phyloP scores from a whole-genome alignment of 2,888 invertebrate species.

The Sinhomidia bicolor region DNA sequence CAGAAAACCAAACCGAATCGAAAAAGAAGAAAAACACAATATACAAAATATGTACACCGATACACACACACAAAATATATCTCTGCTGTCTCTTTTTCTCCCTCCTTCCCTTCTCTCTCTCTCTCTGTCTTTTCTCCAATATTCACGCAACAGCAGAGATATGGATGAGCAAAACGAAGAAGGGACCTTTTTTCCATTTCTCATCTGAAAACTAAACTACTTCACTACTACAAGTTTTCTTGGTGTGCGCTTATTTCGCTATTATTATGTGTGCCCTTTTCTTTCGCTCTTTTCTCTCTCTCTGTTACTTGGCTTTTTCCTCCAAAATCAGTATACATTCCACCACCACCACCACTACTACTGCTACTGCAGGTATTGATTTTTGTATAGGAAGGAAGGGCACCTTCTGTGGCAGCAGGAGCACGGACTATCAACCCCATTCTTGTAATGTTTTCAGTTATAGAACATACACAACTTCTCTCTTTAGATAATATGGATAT shows the following conservation, averaged over 20 bases:
- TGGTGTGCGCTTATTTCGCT: conserved; percentile 24
- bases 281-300: conserved; percentile 50
- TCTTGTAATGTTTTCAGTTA: conserved; percentile 18
- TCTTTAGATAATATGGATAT: conserved; percentile 39
- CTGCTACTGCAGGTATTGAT: conserved; percentile 74
- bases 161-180: conserved; percentile 55
- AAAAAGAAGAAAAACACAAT: conserved; percentile 45
- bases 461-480: no score
- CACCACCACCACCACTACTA: neutral
- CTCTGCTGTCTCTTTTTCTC: neutral
- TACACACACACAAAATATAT: conserved; percentile 16
- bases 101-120: neutral
- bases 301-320: conserved; percentile 60
- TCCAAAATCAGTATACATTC: conserved; percentile 45
- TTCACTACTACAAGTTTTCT: conserved; percentile 16
- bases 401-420: conserved; percentile 71
- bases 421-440: conserved; percentile 38
- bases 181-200: conserved; percentile 66
- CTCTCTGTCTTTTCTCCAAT: conserved; percentile 16
- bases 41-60: conserved; percentile 1
- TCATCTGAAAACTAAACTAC: conserved; percentile 28
- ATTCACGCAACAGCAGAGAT: conserved; percentile 54
- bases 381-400: conserved; percentile 76
- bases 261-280: conserved; percentile 59
- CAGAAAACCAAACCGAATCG: conserved; percentile 31